These are phyloP conservation scores for Picus viridis DNA, from an alignment of 2,797 vertebrate species.

Conservation along the genomic window DNA sequence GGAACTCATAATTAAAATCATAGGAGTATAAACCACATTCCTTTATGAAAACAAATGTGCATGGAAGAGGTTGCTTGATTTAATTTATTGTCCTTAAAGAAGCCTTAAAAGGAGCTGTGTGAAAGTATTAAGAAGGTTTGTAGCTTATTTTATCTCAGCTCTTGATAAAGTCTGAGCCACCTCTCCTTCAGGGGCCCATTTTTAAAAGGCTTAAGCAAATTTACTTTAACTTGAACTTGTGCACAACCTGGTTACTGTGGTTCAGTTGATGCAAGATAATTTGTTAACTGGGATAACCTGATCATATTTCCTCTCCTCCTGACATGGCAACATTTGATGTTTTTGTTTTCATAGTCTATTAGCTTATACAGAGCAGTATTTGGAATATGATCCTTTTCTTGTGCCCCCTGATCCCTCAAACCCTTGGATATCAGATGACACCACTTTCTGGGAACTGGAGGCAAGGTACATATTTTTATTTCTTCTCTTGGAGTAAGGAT, in stretches of 20 bases:
- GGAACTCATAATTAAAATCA: not conserved
- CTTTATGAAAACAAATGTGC: not conserved
- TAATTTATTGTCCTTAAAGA: not conserved
- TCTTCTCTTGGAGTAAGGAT: not conserved
- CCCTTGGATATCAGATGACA: slow-evolving; percentile 94
- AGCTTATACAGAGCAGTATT: slow-evolving; percentile 93
- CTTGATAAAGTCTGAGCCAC: not conserved
- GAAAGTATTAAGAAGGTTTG: not conserved
- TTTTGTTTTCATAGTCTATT: slow-evolving; percentile 84
- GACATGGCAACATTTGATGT: not conserved
- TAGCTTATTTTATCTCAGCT: not conserved
- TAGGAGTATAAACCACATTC: not conserved
- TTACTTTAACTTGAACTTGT: not conserved
- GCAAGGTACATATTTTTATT: slow-evolving; percentile 82
- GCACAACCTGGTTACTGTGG: not conserved
- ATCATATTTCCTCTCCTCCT: not conserved
- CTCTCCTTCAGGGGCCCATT: not conserved
- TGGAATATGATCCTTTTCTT: slow-evolving; percentile 97
- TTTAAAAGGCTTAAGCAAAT: not conserved
- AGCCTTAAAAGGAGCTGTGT: not conserved
- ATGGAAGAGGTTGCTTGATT: not conserved
- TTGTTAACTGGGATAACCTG: not conserved
- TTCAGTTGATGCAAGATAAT: not conserved
- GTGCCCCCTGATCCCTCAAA: slow-evolving; percentile 92
- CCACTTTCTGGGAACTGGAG: slow-evolving; percentile 94